phyloP scores from a whole-genome alignment of 2,888 invertebrate species.

The Drosophila parthenogenetica region DNA sequence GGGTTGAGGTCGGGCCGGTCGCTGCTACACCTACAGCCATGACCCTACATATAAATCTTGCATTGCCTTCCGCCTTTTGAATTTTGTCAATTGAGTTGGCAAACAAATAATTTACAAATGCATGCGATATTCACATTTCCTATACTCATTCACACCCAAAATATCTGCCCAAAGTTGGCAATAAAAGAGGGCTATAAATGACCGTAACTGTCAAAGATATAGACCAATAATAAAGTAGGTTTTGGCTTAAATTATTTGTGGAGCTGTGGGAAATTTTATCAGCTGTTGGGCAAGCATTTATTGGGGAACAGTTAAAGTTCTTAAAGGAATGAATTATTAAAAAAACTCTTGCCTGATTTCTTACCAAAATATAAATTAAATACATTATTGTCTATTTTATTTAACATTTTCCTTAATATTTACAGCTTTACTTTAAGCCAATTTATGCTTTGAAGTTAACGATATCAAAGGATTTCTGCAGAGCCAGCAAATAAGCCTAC shows the following conservation, averaged over 20 bases:
- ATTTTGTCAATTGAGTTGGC: slow-evolving; percentile 30
- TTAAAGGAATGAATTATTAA: too few relatives aligned
- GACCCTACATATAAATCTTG: slow-evolving; percentile 47
- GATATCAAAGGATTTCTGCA: not conserved
- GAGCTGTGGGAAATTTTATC: too few relatives aligned
- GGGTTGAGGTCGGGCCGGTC: slow-evolving; percentile 25
- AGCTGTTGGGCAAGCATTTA: too few relatives aligned
- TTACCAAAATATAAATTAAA: not conserved
- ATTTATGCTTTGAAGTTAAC: not conserved
- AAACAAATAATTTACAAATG: slow-evolving; percentile 7
- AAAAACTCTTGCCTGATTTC: too few relatives aligned
- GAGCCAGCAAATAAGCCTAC: not conserved
- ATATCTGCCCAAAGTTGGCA: not conserved
- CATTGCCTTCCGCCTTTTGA: slow-evolving; percentile 2
- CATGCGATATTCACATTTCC: slow-evolving; percentile 6
- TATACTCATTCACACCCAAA: not conserved
- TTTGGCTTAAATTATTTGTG: too few relatives aligned
- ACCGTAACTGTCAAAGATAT: not conserved
- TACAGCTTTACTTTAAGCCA: not conserved
- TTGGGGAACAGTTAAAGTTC: too few relatives aligned
- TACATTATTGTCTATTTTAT: not conserved
- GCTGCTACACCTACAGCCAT: slow-evolving; percentile 47
- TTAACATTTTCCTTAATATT: not conserved
- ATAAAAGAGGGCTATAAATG: slow-evolving; percentile 8
- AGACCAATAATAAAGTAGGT: not conserved